A percentile compares a stretch with the other conserved stretches of the same genome.
Conservation (phyloP, 2,797 vertebrate species). For the Fistularia tabacaria region DNA sequence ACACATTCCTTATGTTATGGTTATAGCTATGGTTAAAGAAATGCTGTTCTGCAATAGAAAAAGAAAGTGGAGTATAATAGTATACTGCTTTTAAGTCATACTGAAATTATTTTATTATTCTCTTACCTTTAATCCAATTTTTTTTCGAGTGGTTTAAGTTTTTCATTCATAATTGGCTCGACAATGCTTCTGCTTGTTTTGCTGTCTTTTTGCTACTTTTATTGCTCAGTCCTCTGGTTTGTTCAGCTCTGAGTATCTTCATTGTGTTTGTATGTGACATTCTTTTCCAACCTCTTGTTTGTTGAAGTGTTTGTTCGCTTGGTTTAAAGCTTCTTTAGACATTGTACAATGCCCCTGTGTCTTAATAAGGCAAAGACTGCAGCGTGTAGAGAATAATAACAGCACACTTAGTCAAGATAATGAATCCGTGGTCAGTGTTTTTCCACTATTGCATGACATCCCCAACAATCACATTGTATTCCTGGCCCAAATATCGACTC, state of each 20-base stretch:
- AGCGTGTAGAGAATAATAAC: conserved; percentile 34
- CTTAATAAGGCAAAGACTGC: conserved; percentile 50
- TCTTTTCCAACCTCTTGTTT: conserved; percentile 53
- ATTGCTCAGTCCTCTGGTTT: conserved; percentile 19
- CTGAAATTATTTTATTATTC: too few relatives aligned
- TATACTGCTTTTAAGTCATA: too few relatives aligned
- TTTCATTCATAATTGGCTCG: conserved; percentile 15
- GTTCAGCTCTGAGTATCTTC: conserved; percentile 48
- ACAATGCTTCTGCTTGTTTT: conserved; percentile 26
- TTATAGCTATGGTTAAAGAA: too few relatives aligned
- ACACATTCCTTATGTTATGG: too few relatives aligned
- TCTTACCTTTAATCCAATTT: too few relatives aligned
- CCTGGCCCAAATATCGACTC: conserved; percentile 31
- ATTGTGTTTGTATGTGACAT: conserved; percentile 50
- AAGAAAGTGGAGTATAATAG: too few relatives aligned
- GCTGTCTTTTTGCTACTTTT: conserved; percentile 10
- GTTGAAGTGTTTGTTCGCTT: conserved; percentile 51
- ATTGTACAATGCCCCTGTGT: conserved; percentile 70
- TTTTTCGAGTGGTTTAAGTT: neutral
- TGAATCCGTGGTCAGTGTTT: conserved; percentile 41
- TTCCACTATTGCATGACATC: conserved; percentile 43
- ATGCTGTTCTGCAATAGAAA: too few relatives aligned
- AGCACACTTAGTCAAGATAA: conserved; percentile 43
- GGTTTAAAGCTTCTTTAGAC: conserved; percentile 55
- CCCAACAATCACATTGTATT: conserved; percentile 20